Evolutionary conservation across 2,797 vertebrate species (phyloP), one percentile per base, ranked within the genome.

Genomic region (Oreonectes daqikongensis): DNA sequence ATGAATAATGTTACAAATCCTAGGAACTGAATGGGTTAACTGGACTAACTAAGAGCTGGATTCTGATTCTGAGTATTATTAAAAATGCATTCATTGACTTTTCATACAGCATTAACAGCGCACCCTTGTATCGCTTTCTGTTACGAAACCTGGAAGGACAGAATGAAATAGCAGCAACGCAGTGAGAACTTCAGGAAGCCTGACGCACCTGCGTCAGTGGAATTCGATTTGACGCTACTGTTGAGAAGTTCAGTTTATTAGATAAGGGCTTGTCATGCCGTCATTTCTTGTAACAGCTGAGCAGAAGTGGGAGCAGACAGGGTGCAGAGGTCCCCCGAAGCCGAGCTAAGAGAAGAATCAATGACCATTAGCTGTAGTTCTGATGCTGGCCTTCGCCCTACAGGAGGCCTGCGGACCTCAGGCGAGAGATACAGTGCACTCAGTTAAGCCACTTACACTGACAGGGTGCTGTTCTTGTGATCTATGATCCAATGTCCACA

Each of bases 251-350:
- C 59, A 22, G 46, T 73, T 86, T 83, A 86, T 86, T 84, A 81
- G 79, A 85, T 86, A 74, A 82, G 80, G 78, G 48, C 71, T 72
- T 77, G 82, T 83, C 78, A 76, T 79, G 57, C 73, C 72, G 61
- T 76, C 77, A 79, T 86, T 86, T 86, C 86, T 85, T 80, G 86
- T 83, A 87, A 84, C 81, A 79, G 57, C 50, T 61, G 48, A 83
- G 79, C 77, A 84, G 80, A 82, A 81, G 78, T 82, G 80, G 82
- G 79, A 85, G 81, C 79, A 80, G 79, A 84, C 66, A 59, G 78
- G 81, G 69, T 77, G 72, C 79, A 80, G 81, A 84, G 77, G 81
- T 85, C 40, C 68, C 67, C 69, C 76, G 78, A 57, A 69, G 71
- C 78, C 64, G 66, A 81, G 78, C 75, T 79, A 63, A 60, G 78